Conservation (phyloP, 2,888 invertebrate genomes). For the Melieria omissa region DNA sequence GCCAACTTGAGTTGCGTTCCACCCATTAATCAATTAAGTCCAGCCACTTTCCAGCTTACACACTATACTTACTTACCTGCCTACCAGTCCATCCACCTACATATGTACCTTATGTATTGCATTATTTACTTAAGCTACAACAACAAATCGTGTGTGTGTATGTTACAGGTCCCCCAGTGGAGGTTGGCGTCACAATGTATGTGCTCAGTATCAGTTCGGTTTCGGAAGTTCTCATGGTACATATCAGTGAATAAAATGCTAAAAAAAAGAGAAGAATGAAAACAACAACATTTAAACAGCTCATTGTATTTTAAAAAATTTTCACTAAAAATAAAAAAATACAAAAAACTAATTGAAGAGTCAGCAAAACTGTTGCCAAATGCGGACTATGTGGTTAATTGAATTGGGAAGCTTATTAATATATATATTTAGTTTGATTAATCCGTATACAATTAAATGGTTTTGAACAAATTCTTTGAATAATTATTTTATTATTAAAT, state of each 20-base stretch:
- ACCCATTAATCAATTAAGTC: no score
- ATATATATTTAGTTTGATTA: no score
- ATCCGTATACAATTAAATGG: no score
- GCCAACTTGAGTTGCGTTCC: no score
- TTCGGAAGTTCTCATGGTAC: constrained; percentile 98
- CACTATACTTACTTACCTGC: no score
- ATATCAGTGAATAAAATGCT: constrained; percentile 55
- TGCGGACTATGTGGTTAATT: no score
- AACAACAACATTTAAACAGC: no score
- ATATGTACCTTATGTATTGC: neutral
- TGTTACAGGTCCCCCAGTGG: constrained; percentile 95
- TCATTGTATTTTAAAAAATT: neutral
- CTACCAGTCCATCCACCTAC: no score
- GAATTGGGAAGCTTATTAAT: no score
- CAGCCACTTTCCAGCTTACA: no score
- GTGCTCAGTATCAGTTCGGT: constrained; percentile 98
- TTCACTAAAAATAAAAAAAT: constrained; percentile 39
- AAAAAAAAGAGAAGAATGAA: constrained; percentile 12
- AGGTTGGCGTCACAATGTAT: constrained; percentile 98
- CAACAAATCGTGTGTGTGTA: constrained; percentile 64
- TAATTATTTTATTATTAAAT: no score
- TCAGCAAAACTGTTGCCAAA: neutral
- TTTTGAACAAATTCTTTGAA: no score
- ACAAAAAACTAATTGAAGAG: constrained; percentile 38
- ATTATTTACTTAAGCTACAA: constrained; percentile 45